phyloP scores from a whole-genome alignment of 92 coral and sea anemone species.

The Isaurus tuberculatus region DNA sequence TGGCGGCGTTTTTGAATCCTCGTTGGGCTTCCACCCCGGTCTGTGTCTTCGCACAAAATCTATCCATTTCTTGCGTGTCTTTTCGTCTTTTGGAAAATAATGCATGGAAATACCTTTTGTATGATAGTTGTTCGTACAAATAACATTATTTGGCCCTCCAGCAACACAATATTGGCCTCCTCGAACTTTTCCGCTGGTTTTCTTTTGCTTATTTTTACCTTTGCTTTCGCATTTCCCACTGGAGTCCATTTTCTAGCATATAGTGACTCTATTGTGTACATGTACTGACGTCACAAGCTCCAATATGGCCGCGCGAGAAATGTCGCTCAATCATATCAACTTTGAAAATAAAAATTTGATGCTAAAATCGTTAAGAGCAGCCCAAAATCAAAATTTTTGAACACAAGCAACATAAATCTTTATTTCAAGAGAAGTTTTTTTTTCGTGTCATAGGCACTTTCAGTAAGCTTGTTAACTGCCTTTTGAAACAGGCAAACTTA shows the following conservation, averaged over 20 bases:
- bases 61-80: no score
- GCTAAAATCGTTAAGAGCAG: background rate
- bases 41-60: no score
- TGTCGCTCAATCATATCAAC: conserved; percentile 6
- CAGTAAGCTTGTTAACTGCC: conserved; percentile 68
- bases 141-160: conserved; percentile 8
- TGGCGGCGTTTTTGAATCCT: background rate
- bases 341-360: background rate
- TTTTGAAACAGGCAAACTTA: conserved; percentile 60
- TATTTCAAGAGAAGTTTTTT: background rate
- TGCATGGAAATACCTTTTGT: no score
- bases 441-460: conserved; percentile 17
- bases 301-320: conserved; percentile 17
- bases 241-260: background rate
- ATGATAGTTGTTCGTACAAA: background rate
- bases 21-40: background rate
- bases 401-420: background rate
- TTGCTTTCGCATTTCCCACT: background rate
- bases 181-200: conserved; percentile 1
- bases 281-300: conserved; percentile 18
- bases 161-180: conserved; percentile 12
- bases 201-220: background rate
- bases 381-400: conserved; percentile 1
- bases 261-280: conserved; percentile 2
- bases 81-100: no score